A percentile compares a stretch with the other conserved stretches of the same genome.
Conservation (phyloP, 2,888 invertebrate species). For the Acheta domesticus region DNA sequence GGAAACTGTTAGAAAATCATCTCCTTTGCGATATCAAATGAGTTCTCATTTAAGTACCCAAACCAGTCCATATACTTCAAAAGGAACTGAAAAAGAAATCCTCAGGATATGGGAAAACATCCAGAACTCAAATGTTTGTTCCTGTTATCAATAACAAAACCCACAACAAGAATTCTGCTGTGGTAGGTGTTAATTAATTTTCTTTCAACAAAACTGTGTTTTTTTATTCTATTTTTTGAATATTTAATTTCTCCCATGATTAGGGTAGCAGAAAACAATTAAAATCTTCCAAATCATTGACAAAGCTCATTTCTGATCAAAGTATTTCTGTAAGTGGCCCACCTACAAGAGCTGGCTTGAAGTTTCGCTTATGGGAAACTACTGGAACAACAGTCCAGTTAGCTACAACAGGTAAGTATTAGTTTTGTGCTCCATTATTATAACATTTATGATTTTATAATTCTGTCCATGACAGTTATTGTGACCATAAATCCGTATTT, state of each 20-base stretch:
- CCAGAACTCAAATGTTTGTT: conserved; percentile 25
- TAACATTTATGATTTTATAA: too few relatives aligned
- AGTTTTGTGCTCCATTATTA: too few relatives aligned
- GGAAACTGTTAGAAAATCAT: not conserved
- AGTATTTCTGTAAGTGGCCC: conserved; percentile 24
- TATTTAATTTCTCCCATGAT: not conserved
- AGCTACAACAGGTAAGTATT: conserved; percentile 23
- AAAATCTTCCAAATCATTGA: not conserved
- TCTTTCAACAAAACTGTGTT: too few relatives aligned
- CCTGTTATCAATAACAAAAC: conserved; percentile 24
- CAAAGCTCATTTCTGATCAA: not conserved
- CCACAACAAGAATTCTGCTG: not conserved
- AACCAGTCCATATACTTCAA: not conserved
- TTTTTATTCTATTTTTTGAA: too few relatives aligned
- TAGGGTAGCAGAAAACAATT: not conserved
- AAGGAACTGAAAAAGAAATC: not conserved
- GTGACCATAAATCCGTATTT: too few relatives aligned
- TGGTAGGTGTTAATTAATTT: conserved; percentile 18
- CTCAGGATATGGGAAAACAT: conserved; percentile 26
- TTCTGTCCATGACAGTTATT: too few relatives aligned
- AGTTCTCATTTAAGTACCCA: not conserved
- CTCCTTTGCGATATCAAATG: conserved; percentile 1
- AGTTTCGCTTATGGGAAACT: conserved; percentile 26
- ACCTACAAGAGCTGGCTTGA: conserved; percentile 19
- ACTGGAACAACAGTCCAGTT: conserved; percentile 21